Base-by-base conservation (phyloP, 2,888 invertebrate genomes). In the Apamea sordens region DNA sequence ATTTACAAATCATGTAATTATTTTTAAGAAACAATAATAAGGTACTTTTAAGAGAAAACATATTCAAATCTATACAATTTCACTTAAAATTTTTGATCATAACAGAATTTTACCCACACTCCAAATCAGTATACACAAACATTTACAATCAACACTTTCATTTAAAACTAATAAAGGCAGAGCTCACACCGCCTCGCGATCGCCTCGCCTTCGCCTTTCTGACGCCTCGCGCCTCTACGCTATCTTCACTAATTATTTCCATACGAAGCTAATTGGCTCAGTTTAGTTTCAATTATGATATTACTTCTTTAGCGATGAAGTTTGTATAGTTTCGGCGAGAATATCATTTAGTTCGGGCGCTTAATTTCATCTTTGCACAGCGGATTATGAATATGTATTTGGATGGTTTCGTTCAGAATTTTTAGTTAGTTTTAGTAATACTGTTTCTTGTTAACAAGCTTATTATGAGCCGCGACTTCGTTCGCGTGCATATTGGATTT, bases 231-330 rank as follows among this genome's bases (percentile, higher is more conserved):
- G 7, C n/a, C 15, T 7, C 28, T 47, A 28, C 81, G 73, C 69
- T 76, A 69, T 79, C 82, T 86, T 77, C 82, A 86, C 81, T 87
- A 89, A 89, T 90, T 89, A 90, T 88, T 87, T 82, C 83, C 86
- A 88, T 82, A 85, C 74, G 79, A 83, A 80, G 79, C 85, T 89
- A 91, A 91, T 91, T 90, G 88, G 80, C 79, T 70, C 67, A 79
- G 82, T 82, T 87, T 84, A 85, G 89, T 89, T 89, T 90, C 90
- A 89, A 89, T 91, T 89, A 89, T 86, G 83, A 86, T 80, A 88
- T 89, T 84, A 80, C 75, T 85, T 87, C 85, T 86, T 86, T 65
- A 76, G 70, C 53, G 71, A 36, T 71, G 83, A 83, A 77, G 78
- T 78, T 83, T 41, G 61, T 44, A 67, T 73, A 73, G 67, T 63